Base-by-base conservation (phyloP, 2,888 invertebrate species). In the Abscondita cerata region DNA sequence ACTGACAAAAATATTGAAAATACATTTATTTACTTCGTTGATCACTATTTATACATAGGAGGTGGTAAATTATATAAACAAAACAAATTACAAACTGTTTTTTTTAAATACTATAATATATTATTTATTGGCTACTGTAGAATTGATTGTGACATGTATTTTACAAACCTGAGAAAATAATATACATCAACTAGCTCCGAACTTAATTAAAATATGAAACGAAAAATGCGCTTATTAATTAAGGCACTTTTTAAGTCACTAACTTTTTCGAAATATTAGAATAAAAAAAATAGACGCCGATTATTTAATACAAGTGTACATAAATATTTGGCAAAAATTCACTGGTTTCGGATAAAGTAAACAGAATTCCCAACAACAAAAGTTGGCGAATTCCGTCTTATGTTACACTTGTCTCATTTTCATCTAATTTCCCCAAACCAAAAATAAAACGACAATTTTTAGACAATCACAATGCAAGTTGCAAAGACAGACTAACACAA, bases 91-190 rank as follows among this genome's bases (percentile, higher is more conserved):
- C 52, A 38, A 36, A 18, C 19, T n/a, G 19, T 47, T 36, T 5
- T 48, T 25, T 25, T 25, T 25, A 4, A 25, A 25, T 25, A 25
- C 6, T 25, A 6, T 25, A 25, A 31, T 31, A 48, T 48, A 31
- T 52, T 40, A 52, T 38, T 18, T 38, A 19, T 36, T 36, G n/a
- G 36, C 36, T 51, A 25, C 12, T 36, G 18, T 36, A 34, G 4
- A n/a, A 51, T 36, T 18, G 34, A 36, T 9, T 6, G 11, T 20
- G 31, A 41, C 46, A 46, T 36, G 46, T 52, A 59, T 52, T 52
- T 52, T 59, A 59, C 47, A 59, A 48, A 52, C 58, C 52, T 52
- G 52, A 59, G 58, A 58, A 12, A 47, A 40, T 50, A 50, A 50
- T 31, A 50, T 50, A 31, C 33, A 44, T 25, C 6, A 25, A 25